Evolutionary conservation across 2,888 invertebrate species (phyloP), one percentile per base, ranked within the genome.

Genomic region (Villa cingulata): DNA sequence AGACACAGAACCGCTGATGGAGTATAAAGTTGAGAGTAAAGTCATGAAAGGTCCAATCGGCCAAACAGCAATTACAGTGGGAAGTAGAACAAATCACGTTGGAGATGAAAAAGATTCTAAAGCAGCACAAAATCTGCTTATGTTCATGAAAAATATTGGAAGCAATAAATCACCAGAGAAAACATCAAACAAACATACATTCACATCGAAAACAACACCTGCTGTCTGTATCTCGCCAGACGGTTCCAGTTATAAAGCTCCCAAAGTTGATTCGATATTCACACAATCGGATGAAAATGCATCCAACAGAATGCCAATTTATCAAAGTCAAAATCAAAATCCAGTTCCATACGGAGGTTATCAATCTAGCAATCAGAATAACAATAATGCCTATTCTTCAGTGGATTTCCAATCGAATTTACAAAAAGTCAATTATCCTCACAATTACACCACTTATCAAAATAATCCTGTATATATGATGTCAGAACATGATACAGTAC

Each of bases 21-120:
- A 78, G 61, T 79, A 81, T 60, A 72, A 72, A 48, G 78, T 80
- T 41, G 78, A 82, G 51, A 78, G 81, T 43, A 79, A 77, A 59
- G 83, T 85, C n/a, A 85, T 85, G 84, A 72, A 76, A 43, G 83
- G 80, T 1, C 83, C 85, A 0, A 77, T 81, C 50, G 74, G 78
- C 49, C 85, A 85, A 59, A 77, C 80, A 53, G 86, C 85, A 34
- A 79, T 82, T 16, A 77, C 80, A 17, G 72, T 68, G 9, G 60
- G 61, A 3, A 57, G 63, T 3, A 59, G 65, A 16, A 62, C 64
- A 2, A 59, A 59, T 0, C 63, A 65, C 32, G 56, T 62, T 18
- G 62, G 66, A 37, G 65, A 67, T 55, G 72, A 74, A 55, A 61
- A 64, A 19, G 73, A 74, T 55, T 73, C 70, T 45, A 66, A 70